Evolutionary conservation across 2,113 vertebrate species (phyloP), one percentile per base, ranked within the genome.

Genomic region (Axis porcinus): DNA sequence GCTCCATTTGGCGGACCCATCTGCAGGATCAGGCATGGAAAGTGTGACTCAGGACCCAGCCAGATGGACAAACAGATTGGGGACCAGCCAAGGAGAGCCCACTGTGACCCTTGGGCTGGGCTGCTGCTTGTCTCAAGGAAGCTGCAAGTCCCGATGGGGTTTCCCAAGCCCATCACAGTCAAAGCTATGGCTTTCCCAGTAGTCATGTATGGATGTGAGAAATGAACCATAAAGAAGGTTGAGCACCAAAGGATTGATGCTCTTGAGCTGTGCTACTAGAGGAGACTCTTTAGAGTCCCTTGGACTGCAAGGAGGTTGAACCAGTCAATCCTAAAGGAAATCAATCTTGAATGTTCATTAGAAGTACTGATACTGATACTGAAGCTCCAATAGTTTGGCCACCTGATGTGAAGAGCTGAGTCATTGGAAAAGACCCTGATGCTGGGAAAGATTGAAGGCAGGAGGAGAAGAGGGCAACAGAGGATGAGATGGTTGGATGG

Each of bases 1-100:
- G 47, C 95, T 97, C 40, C 78, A 55, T 94, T 96, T 97, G 96
- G 89, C n/a, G 91, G 96, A 96, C 57, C 74, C n/a, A 70, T 40
- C 55, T 13, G 94, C 82, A 83, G 94, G 92, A 86, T n/a, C 36
- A 62, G 64, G 82, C 79, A 7, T 33, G 82, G 55, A 55, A 86
- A 78, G 40, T 15, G 45, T 57, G 85, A 19, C 52, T 83, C 93
- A 21, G 27, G 90, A 93, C 25, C 30, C 67, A 81, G 10, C 70
- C 43, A 21, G 70, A 58, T 23, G 7, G 50, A 36, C 2, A 0
- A 33, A 30, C 54, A 43, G 60, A 27, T 2, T 12, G 1, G 27
- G 23, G 19, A 62, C 54, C 1, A 23, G 64, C 62, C 7, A 30
- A 11, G 52, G 33, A 3, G 28, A 16, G 33, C 76, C 19, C n/a